Percentiles rank a stretch among this genome's conserved stretches.
Conservation (phyloP, 1,140 invertebrate genomes). For the Oncopodura yosiiana region DNA sequence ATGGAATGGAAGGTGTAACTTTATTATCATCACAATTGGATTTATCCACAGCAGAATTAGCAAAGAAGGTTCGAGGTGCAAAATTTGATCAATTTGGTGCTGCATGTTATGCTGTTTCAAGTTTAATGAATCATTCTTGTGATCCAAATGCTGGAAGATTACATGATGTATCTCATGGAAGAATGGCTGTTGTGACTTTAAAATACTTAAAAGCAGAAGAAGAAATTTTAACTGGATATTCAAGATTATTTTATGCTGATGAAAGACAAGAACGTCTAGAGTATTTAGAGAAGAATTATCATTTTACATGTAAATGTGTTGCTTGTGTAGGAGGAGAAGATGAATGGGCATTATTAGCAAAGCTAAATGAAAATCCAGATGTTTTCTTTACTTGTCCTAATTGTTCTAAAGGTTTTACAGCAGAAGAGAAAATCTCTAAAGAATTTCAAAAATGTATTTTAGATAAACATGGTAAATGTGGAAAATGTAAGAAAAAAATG, state of each 20-base stretch:
- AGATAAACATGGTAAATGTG: not conserved
- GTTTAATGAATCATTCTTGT: constrained; percentile 85
- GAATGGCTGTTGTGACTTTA: constrained; percentile 24
- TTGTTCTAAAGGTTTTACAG: no score
- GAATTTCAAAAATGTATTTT: constrained; percentile 1
- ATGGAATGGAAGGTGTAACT: constrained; percentile 4
- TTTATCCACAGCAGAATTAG: constrained; percentile 1
- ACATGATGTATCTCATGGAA: constrained; percentile 11
- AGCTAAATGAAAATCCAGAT: no score
- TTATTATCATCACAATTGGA: no score
- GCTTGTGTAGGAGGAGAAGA: constrained; percentile 16
- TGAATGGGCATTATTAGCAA: constrained; percentile 25
- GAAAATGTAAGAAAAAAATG: constrained; percentile 10
- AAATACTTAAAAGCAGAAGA: constrained; percentile 20
- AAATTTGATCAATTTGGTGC: constrained; percentile 43
- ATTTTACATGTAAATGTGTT: constrained; percentile 25
- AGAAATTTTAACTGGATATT: constrained; percentile 23
- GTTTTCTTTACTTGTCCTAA: no score
- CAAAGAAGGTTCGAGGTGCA: constrained; percentile 34
- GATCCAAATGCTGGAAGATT: constrained; percentile 59
- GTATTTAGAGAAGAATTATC: constrained; percentile 24
- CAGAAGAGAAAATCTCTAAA: no score
- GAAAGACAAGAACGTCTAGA: constrained; percentile 2
- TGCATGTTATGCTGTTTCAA: constrained; percentile 61
- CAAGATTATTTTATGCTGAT: constrained; percentile 11